Evolutionary conservation across 2,113 vertebrate species (phyloP).

Genomic region (Cromileptes altivelis): DNA sequence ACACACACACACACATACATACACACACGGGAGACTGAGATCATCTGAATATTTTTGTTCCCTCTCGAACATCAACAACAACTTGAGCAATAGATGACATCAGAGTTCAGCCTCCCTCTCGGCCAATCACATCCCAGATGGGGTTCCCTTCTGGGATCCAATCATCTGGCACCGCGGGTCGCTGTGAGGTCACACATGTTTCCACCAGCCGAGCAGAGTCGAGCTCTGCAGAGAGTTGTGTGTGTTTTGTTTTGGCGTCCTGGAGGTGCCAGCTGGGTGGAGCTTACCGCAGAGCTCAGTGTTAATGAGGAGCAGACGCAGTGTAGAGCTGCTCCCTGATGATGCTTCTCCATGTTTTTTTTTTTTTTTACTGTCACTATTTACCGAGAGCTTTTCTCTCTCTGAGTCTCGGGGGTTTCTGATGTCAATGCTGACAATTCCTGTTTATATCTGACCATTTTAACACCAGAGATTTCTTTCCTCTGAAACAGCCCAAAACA

Average conservation of each 20-base stretch:
- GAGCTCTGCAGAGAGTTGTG: neutral
- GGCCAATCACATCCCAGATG: conserved; percentile 42
- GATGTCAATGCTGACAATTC: neutral
- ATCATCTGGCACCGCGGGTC: conserved; percentile 36
- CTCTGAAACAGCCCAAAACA: neutral
- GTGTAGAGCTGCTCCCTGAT: neutral
- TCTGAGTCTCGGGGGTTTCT: neutral
- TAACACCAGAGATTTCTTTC: neutral
- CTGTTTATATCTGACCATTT: neutral
- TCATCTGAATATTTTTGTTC: neutral
- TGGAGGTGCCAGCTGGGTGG: conserved; percentile 58
- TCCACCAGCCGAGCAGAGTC: neutral
- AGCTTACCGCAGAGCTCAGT: conserved; percentile 26
- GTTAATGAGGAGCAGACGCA: conserved; percentile 49
- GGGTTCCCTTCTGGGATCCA: conserved; percentile 9
- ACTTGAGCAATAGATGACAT: conserved; percentile 60
- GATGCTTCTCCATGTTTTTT: neutral
- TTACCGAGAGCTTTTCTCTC: neutral
- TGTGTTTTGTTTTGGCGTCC: conserved; percentile 47
- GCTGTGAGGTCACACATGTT: conserved; percentile 19
- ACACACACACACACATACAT: conserved; percentile 36
- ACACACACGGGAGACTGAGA: conserved; percentile 8
- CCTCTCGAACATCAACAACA: conserved; percentile 39
- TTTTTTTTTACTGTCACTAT: neutral
- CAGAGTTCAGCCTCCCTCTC: conserved; percentile 26